Evolutionary conservation across 2,888 invertebrate species (phyloP), one percentile per base, ranked within the genome.

Genomic region (Microctonus aethiopoides): DNA sequence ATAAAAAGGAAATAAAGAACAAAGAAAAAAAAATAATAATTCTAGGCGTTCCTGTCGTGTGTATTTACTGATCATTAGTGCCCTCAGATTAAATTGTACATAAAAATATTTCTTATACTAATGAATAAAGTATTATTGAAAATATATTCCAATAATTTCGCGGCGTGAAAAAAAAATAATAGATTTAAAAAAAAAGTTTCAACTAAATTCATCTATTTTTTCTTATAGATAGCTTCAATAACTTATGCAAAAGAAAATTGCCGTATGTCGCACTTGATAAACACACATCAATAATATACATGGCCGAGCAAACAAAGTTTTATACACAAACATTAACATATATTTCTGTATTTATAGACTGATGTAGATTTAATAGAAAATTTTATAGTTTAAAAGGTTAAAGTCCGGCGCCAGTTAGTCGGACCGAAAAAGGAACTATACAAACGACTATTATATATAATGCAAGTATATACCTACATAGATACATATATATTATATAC

Each of bases 51-150:
- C 34, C 20, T 52, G 64, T 64, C 64, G 29, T 36, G 29, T 36
- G 32, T 62, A 61, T 36, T 51, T 68, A 39, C 51, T 52, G 51
- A 39, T 52, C 39, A 61, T 52, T 68, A 68, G 54, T 68, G 61
- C 24, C 24, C 24, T 54, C 24, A 20, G 34, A 34, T 52, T 22
- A 32, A 51, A n/a, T 29, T 29, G 32, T 29, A 29, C 1, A 24
- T n/a, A n/a, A n/a, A n/a, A n/a, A n/a, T n/a, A n/a, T n/a, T n/a
- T n/a, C n/a, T n/a, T n/a, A n/a, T n/a, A n/a, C n/a, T n/a, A n/a
- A n/a, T n/a, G n/a, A n/a, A n/a, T n/a, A 26, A 26, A 34, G n/a
- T 10, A 57, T 26, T 26, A 13, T 16, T n/a, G n/a, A 29, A 29
- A 29, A 56, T 56, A 11, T 56, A 22, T 56, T n/a, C n/a, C 39